These are phyloP conservation scores for Norana najaformis DNA, from an alignment of 2,888 invertebrate genomes.

Conservation along the genomic window DNA sequence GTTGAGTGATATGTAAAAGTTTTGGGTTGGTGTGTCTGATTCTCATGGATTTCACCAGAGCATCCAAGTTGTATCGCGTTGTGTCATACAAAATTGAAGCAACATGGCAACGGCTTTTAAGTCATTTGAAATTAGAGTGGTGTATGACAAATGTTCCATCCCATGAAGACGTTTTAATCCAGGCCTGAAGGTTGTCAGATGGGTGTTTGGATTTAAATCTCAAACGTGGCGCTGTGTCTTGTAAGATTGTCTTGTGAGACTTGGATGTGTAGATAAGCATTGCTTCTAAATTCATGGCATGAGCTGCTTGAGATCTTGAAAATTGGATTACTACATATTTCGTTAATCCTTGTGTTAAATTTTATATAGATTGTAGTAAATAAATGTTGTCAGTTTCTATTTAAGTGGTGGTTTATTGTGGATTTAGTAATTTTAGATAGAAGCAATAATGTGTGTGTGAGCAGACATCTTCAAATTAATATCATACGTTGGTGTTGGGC, in stretches of 20 bases:
- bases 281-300: background rate
- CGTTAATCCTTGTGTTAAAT: background rate
- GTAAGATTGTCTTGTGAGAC: background rate
- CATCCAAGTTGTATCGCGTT: background rate
- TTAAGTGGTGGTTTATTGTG: background rate
- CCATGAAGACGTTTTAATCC: background rate
- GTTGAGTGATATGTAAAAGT: background rate
- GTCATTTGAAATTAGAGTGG: background rate
- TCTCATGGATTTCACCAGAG: background rate
- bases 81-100: background rate
- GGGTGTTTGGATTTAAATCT: background rate
- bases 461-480: too few species aligned
- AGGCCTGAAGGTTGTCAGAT: background rate
- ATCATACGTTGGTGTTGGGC: too few species aligned
- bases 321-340: constrained; percentile 13
- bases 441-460: too few species aligned
- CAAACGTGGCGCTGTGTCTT: background rate
- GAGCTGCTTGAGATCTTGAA: background rate
- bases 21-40: background rate
- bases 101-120: background rate
- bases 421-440: too few species aligned
- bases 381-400: background rate
- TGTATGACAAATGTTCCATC: too few species aligned
- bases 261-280: background rate
- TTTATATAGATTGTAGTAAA: background rate